Evolutionary conservation across 2,888 invertebrate species (phyloP), one percentile per base, ranked within the genome.

Genomic region (Meteorus colon): DNA sequence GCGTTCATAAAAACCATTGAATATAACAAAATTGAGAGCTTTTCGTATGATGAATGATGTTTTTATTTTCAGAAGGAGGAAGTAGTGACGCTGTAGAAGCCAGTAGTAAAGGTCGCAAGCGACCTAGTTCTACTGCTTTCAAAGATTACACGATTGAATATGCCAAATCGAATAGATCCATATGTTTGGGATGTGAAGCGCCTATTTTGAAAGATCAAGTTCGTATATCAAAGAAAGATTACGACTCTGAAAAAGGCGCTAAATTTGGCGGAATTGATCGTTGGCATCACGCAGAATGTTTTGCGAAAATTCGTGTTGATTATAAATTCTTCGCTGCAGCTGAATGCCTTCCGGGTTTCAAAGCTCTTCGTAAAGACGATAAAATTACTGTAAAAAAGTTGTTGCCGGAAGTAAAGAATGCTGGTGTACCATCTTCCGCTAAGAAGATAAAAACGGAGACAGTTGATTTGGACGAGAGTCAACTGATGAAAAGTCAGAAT

Each of bases 251-350:
- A 83, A 91, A 95, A 27, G 96, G 95, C 0, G 93, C 92, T 84
- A 94, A 94, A 87, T 96, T 93, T 89, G 97, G 97, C 0, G 97
- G 97, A 0, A 92, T 95, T 84, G 94, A 96, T 75, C 91, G 94
- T 71, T 98, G 98, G 98, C 94, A 98, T 89, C 98, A 98, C 90
- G 89, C 97, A 2, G 94, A 95, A 77, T 98, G 98, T 87, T 98
- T 98, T 90, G 94, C 93, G 0, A 94, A 96, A 85, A 85, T 93
- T 0, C 92, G 97, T 55, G 91, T 92, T 27, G 94, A 95, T 10
- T 89, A 97, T 2, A 92, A 93, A 19, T 98, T 94, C 90, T 93
- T 92, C 86, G 95, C 93, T 51, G 90, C 91, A 14, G 97, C 95
- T 0, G 93, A 94, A 77, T 90, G 91, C 83, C 89, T 98, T 31